Evolutionary conservation across 1,140 invertebrate species (phyloP).

Genomic region (Diploscapter pachys): DNA sequence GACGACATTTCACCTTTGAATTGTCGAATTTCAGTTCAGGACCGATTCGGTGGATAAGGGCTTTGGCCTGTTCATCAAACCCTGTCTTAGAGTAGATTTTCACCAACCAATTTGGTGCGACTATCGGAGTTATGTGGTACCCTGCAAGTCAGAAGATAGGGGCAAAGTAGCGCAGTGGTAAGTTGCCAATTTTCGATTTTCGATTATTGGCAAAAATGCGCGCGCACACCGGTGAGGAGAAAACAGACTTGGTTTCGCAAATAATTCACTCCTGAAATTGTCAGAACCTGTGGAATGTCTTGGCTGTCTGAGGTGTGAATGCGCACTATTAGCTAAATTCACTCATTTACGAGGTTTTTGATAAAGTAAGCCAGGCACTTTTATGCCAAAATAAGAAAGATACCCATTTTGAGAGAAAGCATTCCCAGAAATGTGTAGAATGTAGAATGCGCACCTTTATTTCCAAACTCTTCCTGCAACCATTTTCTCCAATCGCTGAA

Average conservation of each 20-base stretch:
- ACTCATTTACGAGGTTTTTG: no score
- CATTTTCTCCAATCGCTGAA: constrained; percentile 61
- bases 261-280: no score
- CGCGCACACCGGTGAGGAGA: no score
- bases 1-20: constrained; percentile 59
- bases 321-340: no score
- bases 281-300: no score
- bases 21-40: constrained; percentile 64
- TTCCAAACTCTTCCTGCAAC: constrained; percentile 57
- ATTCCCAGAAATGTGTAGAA: background rate
- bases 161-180: background rate
- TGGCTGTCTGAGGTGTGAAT: no score
- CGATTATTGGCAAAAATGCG: no score
- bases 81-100: constrained; percentile 59
- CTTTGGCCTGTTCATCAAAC: constrained; percentile 62
- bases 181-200: no score
- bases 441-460: constrained; percentile 36
- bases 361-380: no score
- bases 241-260: no score
- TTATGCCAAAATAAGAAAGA: constrained; percentile 21
- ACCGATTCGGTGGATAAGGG: constrained; percentile 62
- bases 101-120: constrained; percentile 63
- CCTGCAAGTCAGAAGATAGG: constrained; percentile 40
- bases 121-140: constrained; percentile 62
- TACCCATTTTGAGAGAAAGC: background rate